phyloP scores from a whole-genome alignment of 2,888 invertebrate species.

The Orthosia gothica region DNA sequence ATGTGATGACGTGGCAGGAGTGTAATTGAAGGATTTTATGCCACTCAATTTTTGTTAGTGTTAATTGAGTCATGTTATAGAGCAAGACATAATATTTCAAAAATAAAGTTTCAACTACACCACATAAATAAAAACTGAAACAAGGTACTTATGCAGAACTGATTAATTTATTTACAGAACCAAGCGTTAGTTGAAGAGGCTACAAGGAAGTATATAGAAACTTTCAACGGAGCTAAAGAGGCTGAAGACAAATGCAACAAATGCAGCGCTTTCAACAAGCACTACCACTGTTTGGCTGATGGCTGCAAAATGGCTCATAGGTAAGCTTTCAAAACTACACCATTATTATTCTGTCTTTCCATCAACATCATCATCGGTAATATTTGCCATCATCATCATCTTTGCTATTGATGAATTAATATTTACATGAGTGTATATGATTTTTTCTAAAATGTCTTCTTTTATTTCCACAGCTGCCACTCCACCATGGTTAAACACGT shows the following conservation, averaged over 20 bases:
- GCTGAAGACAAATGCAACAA: slow-evolving; percentile 90
- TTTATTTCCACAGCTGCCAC: slow-evolving; percentile 85
- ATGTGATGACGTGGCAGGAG: slow-evolving; percentile 52
- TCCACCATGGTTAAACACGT: slow-evolving; percentile 96
- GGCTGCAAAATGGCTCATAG: slow-evolving; percentile 94
- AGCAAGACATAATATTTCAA: not conserved
- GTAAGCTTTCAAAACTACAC: slow-evolving; percentile 77
- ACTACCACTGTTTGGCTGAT: slow-evolving; percentile 96
- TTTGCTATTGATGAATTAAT: not conserved
- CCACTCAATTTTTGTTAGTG: slow-evolving; percentile 58
- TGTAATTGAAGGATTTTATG: slow-evolving; percentile 67
- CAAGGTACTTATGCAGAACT: not conserved
- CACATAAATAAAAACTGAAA: no score
- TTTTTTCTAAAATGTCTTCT: not conserved
- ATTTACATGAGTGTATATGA: no score
- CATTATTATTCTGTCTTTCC: not conserved
- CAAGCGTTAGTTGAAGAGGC: slow-evolving; percentile 92
- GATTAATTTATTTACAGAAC: slow-evolving; percentile 78
- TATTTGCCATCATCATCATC: not conserved
- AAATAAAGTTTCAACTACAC: not conserved
- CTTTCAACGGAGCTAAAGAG: slow-evolving; percentile 88
- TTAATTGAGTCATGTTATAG: slow-evolving; percentile 48
- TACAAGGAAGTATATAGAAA: slow-evolving; percentile 89
- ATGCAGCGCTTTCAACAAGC: slow-evolving; percentile 94
- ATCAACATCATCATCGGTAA: not conserved